Evolutionary conservation across 2,888 invertebrate species (phyloP), one percentile per base, ranked within the genome.

Genomic region (Chaetogeoica ovagalla): DNA sequence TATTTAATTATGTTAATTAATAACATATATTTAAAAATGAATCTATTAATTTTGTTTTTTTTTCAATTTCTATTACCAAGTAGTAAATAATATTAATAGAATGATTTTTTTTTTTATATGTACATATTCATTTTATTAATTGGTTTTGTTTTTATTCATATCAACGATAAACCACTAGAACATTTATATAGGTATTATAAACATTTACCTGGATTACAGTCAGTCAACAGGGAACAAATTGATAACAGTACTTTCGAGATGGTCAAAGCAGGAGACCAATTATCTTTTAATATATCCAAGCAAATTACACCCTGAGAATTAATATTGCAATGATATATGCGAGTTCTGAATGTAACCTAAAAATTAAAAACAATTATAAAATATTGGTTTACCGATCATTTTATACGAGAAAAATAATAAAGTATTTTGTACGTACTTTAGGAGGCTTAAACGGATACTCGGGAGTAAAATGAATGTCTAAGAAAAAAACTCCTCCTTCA

Each of bases 271-370:
- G 98, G 97, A 55, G 96, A 97, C 98, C 98, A 99, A 88, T 98
- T 97, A 88, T 98, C 97, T 88, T 98, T 97, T 84, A 97, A 90
- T 85, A 98, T 97, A 87, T 98, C 98, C 88, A 98, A 90, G 87
- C 98, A 98, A 87, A 98, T 98, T 82, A 96, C 96, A 82, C 98
- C 98, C 89, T 97, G 97, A 87, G 96, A 96, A 90, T 98, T 98
- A 87, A 99, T 98, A 89, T 98, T 99, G 90, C 98, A 98, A 87
- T 99, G 98, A 88, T 98, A 99, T 88, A 99, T 98, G 86, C 98
- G 91, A 83, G 98, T 99, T 83, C 94, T 91, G 89, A 97, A 97
- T 86, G 94, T 93, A 82, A 93, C 93, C 92, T 92, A 86, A n/a
- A 87, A 82, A 83, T 62, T 92, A 86, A n/a, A 87, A 86, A 82